phyloP scores from a whole-genome alignment of 2,797 vertebrate species.

The Coregonus sp. region DNA sequence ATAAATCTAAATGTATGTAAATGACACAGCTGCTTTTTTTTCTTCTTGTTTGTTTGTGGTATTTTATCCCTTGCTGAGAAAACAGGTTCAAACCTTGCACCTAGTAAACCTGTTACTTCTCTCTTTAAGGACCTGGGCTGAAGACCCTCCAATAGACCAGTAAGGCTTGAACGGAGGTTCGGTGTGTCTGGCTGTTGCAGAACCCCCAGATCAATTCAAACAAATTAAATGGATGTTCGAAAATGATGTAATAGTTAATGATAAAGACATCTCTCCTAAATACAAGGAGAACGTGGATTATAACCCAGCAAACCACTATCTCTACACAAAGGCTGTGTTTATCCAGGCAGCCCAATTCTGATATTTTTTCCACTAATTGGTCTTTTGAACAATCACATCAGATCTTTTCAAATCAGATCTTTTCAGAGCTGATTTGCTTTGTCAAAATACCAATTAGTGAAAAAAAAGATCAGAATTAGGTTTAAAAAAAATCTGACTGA shows the following conservation, averaged over 20 bases:
- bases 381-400: too few species aligned
- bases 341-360: too few species aligned
- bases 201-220: rapidly evolving
- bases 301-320: rapidly evolving
- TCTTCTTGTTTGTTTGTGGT: too few species aligned
- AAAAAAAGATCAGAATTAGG: neutral
- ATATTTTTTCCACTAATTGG: too few species aligned
- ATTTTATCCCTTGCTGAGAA: too few species aligned
- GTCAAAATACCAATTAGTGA: too few species aligned
- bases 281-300: rapidly evolving
- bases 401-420: too few species aligned
- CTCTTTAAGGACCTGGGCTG: slow-evolving; percentile 6
- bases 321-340: slow-evolving; percentile 40
- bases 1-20: too few species aligned
- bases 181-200: slow-evolving; percentile 32
- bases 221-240: rapidly evolving
- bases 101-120: neutral
- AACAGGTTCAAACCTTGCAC: too few species aligned
- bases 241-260: rapidly evolving
- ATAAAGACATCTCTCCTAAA: rapidly evolving
- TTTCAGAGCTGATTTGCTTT: too few species aligned
- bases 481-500: slow-evolving; percentile 14
- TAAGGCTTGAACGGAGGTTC: slow-evolving; percentile 9
- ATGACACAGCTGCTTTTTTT: too few species aligned
- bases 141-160: rapidly evolving